Conservation (phyloP, 2,888 invertebrate genomes). For the Pherbina coryleti region DNA sequence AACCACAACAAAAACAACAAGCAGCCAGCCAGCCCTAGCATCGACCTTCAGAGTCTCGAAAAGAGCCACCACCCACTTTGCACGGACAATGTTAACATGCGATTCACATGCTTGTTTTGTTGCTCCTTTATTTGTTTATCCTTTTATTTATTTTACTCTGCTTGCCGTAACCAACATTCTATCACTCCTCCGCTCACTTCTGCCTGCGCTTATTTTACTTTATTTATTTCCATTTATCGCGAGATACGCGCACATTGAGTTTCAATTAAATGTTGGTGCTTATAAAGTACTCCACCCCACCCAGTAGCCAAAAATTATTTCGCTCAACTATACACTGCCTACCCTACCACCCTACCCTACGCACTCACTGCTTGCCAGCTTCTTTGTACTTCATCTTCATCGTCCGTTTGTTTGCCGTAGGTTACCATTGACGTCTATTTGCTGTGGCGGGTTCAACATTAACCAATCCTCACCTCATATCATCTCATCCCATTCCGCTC, state of each 20-base stretch:
- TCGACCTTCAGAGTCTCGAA: too few species aligned
- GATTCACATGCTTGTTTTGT: conserved; percentile 17
- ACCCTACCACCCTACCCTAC: too few species aligned
- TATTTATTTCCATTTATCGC: conserved; percentile 9
- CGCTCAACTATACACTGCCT: not conserved
- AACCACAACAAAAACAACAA: not conserved
- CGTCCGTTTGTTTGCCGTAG: not conserved
- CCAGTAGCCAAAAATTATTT: not conserved
- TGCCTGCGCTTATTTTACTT: not conserved
- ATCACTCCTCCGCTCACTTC: not conserved
- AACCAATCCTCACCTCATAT: not conserved
- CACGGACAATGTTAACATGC: not conserved
- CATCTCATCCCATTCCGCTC: not conserved
- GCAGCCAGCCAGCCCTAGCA: not conserved
- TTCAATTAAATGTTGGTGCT: conserved; percentile 21
- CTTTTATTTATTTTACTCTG: not conserved
- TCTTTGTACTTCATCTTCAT: not conserved
- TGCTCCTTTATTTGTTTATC: not conserved
- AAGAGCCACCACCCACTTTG: not conserved
- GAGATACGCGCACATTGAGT: conserved; percentile 22
- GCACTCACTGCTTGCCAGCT: not conserved
- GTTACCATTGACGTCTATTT: not conserved
- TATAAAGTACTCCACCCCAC: not conserved
- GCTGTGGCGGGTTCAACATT: not conserved
- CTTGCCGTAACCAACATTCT: not conserved